phyloP scores from a whole-genome alignment of 2,888 invertebrate species.

The Arge pagana region DNA sequence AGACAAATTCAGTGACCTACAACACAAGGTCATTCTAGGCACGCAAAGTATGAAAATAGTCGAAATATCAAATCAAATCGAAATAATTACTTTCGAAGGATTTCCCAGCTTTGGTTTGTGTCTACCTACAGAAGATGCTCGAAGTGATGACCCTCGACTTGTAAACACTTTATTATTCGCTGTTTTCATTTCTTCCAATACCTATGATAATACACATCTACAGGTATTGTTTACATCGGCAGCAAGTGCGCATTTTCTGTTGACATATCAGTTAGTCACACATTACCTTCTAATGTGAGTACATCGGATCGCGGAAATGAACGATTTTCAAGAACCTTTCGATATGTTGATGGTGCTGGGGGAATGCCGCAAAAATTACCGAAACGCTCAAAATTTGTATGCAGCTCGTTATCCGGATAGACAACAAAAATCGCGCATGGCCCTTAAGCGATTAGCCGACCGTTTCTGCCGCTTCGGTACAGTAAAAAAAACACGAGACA shows the following conservation, averaged over 20 bases:
- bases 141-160: too few species aligned
- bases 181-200: not conserved
- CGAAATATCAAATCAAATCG: too few species aligned
- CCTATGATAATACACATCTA: not conserved
- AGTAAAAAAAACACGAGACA: conserved; percentile 5
- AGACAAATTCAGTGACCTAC: too few species aligned
- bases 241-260: conserved; percentile 2
- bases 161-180: too few species aligned
- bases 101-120: too few species aligned
- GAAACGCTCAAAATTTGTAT: conserved; percentile 24
- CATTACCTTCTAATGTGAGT: not conserved
- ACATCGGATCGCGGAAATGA: conserved; percentile 15
- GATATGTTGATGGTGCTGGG: conserved; percentile 19
- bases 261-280: conserved; percentile 8
- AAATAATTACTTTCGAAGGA: too few species aligned
- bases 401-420: conserved; percentile 25
- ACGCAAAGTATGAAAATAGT: too few species aligned
- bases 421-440: conserved; percentile 12
- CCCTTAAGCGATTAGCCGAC: conserved; percentile 6
- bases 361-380: conserved; percentile 23
- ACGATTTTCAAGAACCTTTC: conserved; percentile 21
- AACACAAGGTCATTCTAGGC: too few species aligned
- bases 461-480: conserved; percentile 5
- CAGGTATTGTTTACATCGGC: not conserved
- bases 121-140: too few species aligned